These are phyloP conservation scores for Tinamus guttatus DNA, from an alignment of 2,113 vertebrate species.

Conservation along the genomic window DNA sequence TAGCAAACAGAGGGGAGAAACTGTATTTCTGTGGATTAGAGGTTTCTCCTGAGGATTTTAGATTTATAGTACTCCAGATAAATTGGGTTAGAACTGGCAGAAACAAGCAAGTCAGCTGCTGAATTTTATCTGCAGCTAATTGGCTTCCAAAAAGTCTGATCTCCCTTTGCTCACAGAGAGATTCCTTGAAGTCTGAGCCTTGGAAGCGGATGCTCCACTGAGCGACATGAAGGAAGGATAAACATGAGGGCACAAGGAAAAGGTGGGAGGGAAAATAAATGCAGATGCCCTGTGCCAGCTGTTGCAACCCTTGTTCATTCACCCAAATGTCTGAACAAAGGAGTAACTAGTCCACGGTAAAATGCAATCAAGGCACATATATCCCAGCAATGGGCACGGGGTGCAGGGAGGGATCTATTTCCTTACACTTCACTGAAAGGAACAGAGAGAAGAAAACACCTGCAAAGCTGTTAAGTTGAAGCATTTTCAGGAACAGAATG, in stretches of 20 bases:
- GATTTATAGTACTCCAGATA: background rate
- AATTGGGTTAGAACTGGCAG: background rate
- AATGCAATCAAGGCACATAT: background rate
- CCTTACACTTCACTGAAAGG: background rate
- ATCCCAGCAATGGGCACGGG: background rate
- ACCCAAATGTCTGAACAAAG: background rate
- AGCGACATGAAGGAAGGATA: background rate
- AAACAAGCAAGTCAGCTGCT: background rate
- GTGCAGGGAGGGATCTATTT: background rate
- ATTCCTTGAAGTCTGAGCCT: background rate
- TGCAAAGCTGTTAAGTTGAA: background rate
- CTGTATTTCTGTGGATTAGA: accelerated
- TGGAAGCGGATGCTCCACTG: background rate
- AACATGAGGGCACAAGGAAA: background rate
- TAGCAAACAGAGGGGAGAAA: background rate
- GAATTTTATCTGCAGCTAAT: background rate
- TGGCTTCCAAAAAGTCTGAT: background rate
- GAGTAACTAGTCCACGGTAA: background rate
- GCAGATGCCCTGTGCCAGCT: background rate
- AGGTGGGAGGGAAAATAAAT: background rate
- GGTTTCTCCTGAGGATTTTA: background rate
- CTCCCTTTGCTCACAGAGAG: background rate
- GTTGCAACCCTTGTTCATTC: background rate
- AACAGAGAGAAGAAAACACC: background rate
- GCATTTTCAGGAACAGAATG: conserved; percentile 2